phyloP scores from a whole-genome alignment of 2,888 invertebrate genomes.

The Aromia moschata region DNA sequence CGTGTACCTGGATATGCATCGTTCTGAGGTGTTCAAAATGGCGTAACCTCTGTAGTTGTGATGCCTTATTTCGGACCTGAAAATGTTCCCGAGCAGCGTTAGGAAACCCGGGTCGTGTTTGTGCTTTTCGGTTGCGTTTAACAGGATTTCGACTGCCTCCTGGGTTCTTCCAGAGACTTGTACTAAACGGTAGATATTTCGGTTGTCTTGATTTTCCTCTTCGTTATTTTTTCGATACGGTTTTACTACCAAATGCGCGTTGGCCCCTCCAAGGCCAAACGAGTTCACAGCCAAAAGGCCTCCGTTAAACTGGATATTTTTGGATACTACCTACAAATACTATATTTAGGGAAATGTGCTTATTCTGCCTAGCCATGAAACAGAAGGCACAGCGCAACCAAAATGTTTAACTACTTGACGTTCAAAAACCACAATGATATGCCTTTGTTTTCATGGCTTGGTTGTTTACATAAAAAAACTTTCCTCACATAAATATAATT shows the following conservation, averaged over 20 bases:
- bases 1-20: not conserved
- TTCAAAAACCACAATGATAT: no score
- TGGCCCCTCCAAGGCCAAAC: constrained; percentile 73
- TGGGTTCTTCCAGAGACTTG: constrained; percentile 74
- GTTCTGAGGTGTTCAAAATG: constrained; percentile 2
- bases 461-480: no score
- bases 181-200: constrained; percentile 56
- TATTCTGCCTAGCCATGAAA: no score
- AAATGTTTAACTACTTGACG: no score
- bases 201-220: constrained; percentile 41
- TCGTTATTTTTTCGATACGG: constrained; percentile 52
- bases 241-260: constrained; percentile 64
- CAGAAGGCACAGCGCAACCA: no score
- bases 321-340: constrained; percentile 63
- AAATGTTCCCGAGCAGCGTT: constrained; percentile 76
- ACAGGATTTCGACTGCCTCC: constrained; percentile 71
- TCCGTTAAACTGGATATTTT: constrained; percentile 63
- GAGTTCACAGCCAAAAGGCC: constrained; percentile 70
- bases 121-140: constrained; percentile 69
- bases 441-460: no score
- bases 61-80: constrained; percentile 72
- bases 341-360: no score
- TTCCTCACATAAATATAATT: no score
- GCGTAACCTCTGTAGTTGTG: constrained; percentile 82
- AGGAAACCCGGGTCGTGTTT: constrained; percentile 73